Base-by-base conservation (phyloP, 1,140 invertebrate species). In the Homalodisca vitripennis region DNA sequence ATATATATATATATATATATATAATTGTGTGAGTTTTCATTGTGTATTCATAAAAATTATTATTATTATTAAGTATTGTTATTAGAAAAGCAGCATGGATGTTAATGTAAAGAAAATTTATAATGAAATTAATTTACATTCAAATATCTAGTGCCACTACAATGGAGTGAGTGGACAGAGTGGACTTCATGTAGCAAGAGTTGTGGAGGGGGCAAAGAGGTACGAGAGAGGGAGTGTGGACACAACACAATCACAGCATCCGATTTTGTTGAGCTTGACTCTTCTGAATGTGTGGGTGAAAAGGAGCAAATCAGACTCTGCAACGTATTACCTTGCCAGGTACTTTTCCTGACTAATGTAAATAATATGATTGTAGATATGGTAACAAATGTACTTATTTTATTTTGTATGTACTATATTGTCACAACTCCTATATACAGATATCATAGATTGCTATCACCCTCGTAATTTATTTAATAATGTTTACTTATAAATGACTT, bases 101-200 rank as follows among this genome's bases (percentile, higher is more conserved):
- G n/a, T n/a, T n/a, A n/a, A n/a, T n/a, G n/a, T 46, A 46, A 46
- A 46, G n/a, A 12, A 46, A 51, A 62, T 62, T 27, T 6, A 14
- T 62, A 29, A 62, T 3, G 20, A 3, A 62, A 6, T 29, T 62
- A 29, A 17, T 14, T 55, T n/a, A n/a, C n/a, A n/a, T n/a, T n/a
- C n/a, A n/a, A n/a, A n/a, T n/a, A 10, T 41, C 34, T 41, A 69
- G 68, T 69, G 20, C 68, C 68, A 34, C 34, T 69, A 1, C 55
- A 69, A 30, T 69, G 68, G 68, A 48, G 29, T 22, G 60, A 69
- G 24, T 69, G 68, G 68, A 46, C 57, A 27, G 41, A 63, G 13
- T 69, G 68, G 68, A 41, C 41, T 17, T 14, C 1, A 12, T 70
- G 69, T 48, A 70, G 63, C 31, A 30, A n/a, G 48, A 70, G 48